These are phyloP conservation scores for Xyrichtys novacula DNA, from an alignment of 2,797 vertebrate species.

Conservation along the genomic window DNA sequence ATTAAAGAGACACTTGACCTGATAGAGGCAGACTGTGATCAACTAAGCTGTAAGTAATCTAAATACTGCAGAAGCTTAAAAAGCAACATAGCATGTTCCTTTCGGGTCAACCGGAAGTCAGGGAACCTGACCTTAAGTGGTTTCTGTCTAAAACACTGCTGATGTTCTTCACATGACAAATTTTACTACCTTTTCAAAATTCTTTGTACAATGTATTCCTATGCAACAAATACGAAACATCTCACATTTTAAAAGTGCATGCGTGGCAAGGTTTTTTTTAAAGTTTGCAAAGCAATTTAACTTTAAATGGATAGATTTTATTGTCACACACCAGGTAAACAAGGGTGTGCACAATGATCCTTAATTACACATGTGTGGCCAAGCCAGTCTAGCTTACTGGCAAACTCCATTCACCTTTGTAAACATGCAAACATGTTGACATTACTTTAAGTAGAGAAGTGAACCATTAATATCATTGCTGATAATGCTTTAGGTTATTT, in stretches of 20 bases:
- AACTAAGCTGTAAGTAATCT: conserved; percentile 24
- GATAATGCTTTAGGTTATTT: too few species aligned
- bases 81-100: conserved; percentile 13
- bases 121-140: too few species aligned
- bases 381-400: not conserved
- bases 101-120: not conserved
- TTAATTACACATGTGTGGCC: not conserved
- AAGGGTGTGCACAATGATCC: conserved; percentile 1
- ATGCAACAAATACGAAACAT: too few species aligned
- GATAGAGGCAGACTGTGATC: conserved; percentile 43
- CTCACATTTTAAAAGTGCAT: too few species aligned
- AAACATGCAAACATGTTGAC: not conserved
- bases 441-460: too few species aligned
- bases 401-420: not conserved
- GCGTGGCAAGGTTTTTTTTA: not conserved
- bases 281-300: not conserved
- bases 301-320: not conserved
- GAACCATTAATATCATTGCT: not conserved
- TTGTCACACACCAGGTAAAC: conserved; percentile 13
- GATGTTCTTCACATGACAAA: too few species aligned
- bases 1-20: conserved; percentile 54
- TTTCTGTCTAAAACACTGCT: too few species aligned
- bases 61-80: not conserved
- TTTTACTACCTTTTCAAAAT: too few species aligned
- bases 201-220: too few species aligned